Conservation (phyloP, 2,797 vertebrate species). For the Echeneis naucrates region DNA sequence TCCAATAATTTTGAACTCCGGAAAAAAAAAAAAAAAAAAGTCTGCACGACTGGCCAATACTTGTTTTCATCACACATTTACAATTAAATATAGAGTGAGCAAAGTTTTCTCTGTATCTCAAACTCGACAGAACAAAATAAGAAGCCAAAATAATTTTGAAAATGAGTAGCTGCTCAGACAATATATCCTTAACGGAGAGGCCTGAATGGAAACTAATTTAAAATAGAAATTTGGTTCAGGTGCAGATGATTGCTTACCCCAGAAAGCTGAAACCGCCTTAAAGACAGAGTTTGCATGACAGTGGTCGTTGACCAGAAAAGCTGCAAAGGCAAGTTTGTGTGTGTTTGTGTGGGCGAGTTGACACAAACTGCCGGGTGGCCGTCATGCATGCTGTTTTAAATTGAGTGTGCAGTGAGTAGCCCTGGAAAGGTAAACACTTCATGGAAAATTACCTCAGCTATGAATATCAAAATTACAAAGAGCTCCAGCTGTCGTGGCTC, state of each 20-base stretch:
- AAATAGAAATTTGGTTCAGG: neutral
- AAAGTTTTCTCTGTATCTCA: neutral
- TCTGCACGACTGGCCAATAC: neutral
- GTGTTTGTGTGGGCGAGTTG: constrained; percentile 43
- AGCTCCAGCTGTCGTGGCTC: neutral
- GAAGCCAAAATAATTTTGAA: neutral
- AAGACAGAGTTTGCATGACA: constrained; percentile 47
- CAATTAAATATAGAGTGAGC: neutral
- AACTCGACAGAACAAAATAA: neutral
- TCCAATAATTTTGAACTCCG: neutral
- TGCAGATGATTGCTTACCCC: neutral
- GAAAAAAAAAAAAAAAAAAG: neutral
- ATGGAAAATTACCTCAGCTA: constrained; percentile 51
- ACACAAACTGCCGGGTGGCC: constrained; percentile 42
- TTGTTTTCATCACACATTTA: neutral
- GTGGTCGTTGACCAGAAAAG: constrained; percentile 53
- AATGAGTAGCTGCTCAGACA: neutral
- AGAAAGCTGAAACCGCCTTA: neutral
- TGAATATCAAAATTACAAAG: constrained; percentile 26
- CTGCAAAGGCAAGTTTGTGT: constrained; percentile 51
- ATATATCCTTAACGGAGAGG: neutral
- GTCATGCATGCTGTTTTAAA: constrained; percentile 54
- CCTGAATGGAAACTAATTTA: neutral
- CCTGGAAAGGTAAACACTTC: constrained; percentile 46
- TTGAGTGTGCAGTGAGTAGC: constrained; percentile 22